A percentile compares a stretch with the other conserved stretches of the same genome.
These are phyloP conservation scores for Platichthys flesus DNA, from an alignment of 2,113 vertebrate species.

Conservation along the genomic window DNA sequence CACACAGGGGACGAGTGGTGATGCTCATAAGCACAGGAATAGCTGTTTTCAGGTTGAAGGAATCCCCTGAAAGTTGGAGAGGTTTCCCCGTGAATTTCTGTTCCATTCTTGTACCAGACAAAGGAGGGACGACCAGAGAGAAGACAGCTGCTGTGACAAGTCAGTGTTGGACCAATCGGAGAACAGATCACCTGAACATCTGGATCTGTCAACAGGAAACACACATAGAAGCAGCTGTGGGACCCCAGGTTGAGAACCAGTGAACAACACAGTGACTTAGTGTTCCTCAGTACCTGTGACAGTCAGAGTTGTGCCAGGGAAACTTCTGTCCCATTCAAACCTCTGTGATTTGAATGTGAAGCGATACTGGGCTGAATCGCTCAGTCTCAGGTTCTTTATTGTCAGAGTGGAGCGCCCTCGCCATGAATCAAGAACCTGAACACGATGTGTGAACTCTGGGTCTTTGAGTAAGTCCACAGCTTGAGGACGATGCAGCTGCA, in stretches of 20 bases:
- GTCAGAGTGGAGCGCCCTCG: constrained; percentile 32
- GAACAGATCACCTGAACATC: too few relatives aligned
- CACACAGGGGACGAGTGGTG: constrained; percentile 8
- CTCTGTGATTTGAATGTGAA: accelerated
- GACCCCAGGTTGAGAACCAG: too few relatives aligned
- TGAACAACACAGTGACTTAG: too few relatives aligned
- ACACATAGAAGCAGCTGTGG: too few relatives aligned
- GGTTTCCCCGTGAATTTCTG: neutral
- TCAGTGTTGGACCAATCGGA: constrained; percentile 14
- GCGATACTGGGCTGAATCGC: constrained; percentile 34
- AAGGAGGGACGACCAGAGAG: neutral
- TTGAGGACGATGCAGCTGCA: neutral
- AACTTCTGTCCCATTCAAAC: neutral
- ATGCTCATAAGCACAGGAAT: constrained; percentile 15
- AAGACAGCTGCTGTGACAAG: constrained; percentile 26
- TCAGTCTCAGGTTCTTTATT: constrained; percentile 24
- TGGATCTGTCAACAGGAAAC: too few relatives aligned
- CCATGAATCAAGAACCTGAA: neutral
- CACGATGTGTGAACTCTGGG: neutral
- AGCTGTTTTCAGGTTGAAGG: neutral
- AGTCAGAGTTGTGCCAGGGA: too few relatives aligned
- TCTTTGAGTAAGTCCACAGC: too few relatives aligned
- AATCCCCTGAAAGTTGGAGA: neutral
- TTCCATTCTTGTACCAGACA: constrained; percentile 26
- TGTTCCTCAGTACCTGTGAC: too few relatives aligned